These are phyloP conservation scores for Falco biarmicus DNA, from an alignment of 2,797 vertebrate genomes.

Conservation along the genomic window DNA sequence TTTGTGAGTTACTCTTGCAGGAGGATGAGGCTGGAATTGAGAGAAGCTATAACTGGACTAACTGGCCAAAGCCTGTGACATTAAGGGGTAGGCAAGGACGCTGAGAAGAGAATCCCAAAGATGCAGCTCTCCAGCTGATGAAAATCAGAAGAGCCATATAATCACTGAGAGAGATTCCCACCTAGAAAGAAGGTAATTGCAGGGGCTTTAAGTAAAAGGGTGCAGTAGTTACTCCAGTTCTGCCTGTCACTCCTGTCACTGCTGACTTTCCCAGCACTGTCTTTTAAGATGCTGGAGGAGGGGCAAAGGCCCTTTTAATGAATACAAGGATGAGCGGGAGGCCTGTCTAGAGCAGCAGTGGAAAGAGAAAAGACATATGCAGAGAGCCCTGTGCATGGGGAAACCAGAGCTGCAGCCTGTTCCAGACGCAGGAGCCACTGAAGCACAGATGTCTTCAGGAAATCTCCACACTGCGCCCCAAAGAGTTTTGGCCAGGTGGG, in stretches of 20 bases:
- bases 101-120: slow-evolving; percentile 46
- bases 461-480: not conserved
- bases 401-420: not conserved
- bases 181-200: not conserved
- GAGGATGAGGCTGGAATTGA: slow-evolving; percentile 20
- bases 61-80: slow-evolving; percentile 29
- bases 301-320: not conserved
- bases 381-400: not conserved
- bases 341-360: slow-evolving; percentile 4
- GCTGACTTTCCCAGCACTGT: not conserved
- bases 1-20: slow-evolving; percentile 33
- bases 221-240: not conserved
- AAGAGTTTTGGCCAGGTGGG: not conserved
- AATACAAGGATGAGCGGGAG: not conserved
- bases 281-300: slow-evolving; percentile 5
- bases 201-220: not conserved
- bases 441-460: not conserved
- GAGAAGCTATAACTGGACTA: slow-evolving; percentile 2
- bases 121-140: slow-evolving; percentile 19
- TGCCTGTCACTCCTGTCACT: not conserved
- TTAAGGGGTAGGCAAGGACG: not conserved
- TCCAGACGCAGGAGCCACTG: not conserved
- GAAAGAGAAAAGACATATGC: not conserved
- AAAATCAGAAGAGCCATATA: slow-evolving; percentile 6
- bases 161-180: not conserved